phyloP scores from a whole-genome alignment of 2,888 invertebrate genomes.

The Heliconius aoede region DNA sequence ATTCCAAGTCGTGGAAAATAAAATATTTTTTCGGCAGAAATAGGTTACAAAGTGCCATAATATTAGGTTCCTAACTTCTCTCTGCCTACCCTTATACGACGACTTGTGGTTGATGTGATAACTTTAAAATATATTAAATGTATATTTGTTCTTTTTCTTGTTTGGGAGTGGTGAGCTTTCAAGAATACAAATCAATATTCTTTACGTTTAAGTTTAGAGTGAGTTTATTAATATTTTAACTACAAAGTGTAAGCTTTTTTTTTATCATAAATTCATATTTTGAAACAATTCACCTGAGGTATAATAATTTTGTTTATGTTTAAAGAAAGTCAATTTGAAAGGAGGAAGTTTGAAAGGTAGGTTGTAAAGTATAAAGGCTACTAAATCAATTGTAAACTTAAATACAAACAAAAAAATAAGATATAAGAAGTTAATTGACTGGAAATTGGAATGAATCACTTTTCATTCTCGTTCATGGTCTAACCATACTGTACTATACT shows the following conservation, averaged over 20 bases:
- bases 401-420: conserved; percentile 41
- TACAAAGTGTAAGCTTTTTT: too few species aligned
- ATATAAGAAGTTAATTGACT: conserved; percentile 46
- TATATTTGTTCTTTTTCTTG: neutral
- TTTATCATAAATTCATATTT: neutral
- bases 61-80: neutral
- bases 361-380: conserved; percentile 44
- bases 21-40: neutral
- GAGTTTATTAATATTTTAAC: neutral
- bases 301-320: neutral
- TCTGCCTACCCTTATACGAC: neutral
- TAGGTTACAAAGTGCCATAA: neutral
- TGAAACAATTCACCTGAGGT: conserved; percentile 19
- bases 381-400: conserved; percentile 32
- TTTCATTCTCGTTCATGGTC: conserved; percentile 43
- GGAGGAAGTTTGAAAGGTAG: conserved; percentile 55
- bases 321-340: conserved; percentile 52
- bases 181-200: neutral
- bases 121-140: neutral
- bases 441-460: conserved; percentile 45
- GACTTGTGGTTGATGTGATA: neutral
- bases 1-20: too few species aligned
- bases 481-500: conserved; percentile 9
- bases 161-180: neutral
- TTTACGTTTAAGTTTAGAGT: neutral